A percentile compares a stretch with the other conserved stretches of the same genome.
phyloP scores from a whole-genome alignment of 2,797 vertebrate species.

The Neosilurus mollespiculum region DNA sequence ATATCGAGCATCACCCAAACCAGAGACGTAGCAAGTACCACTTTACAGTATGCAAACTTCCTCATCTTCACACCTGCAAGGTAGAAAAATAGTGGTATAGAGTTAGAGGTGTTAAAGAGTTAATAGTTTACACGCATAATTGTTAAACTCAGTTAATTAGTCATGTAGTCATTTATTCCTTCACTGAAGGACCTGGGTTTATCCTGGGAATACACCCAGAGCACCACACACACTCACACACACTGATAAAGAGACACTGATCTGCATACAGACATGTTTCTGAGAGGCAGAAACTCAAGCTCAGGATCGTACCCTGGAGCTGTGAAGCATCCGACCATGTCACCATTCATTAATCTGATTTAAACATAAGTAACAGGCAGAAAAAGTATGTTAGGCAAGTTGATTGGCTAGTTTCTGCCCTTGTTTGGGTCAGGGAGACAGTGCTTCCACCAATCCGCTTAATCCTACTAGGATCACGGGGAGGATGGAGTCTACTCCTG shows the following conservation, averaged over 20 bases:
- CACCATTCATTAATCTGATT: neutral
- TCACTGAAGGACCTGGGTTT: neutral
- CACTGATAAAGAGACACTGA: neutral
- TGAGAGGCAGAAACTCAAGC: neutral
- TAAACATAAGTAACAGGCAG: too few species aligned
- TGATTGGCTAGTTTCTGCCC: too few species aligned
- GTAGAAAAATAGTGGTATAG: neutral
- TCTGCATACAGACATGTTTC: neutral
- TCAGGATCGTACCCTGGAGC: neutral
- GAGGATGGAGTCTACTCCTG: too few species aligned
- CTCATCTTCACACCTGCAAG: conserved; percentile 71
- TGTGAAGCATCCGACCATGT: neutral
- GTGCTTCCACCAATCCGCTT: too few species aligned
- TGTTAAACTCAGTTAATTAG: neutral
- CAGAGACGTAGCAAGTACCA: conserved; percentile 97
- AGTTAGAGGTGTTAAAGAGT: neutral
- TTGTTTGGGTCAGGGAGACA: too few species aligned
- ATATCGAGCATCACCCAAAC: conserved; percentile 99
- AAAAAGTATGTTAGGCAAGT: too few species aligned
- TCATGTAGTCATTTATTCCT: neutral
- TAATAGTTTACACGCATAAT: neutral
- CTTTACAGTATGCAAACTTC: conserved; percentile 89
- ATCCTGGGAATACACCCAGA: too few species aligned
- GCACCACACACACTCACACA: neutral
- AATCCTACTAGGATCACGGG: too few species aligned